A percentile compares a stretch with the other conserved stretches of the same genome.
phyloP scores from a whole-genome alignment of 2,113 vertebrate genomes.

The Siniperca chuatsi region DNA sequence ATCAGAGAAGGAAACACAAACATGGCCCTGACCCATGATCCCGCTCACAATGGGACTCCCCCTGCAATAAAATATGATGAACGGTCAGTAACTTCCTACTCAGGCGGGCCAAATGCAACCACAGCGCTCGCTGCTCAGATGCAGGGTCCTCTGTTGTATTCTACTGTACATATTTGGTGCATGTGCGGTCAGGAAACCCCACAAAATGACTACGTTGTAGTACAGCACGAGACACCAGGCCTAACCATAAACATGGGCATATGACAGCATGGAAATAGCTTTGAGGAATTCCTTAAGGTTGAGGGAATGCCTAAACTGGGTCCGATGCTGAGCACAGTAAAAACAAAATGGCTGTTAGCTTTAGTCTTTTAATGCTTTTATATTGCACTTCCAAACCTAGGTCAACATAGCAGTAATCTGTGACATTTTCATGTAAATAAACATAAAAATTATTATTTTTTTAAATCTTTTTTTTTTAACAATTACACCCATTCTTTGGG shows the following conservation, averaged over 20 bases:
- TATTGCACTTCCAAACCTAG: conserved; percentile 8
- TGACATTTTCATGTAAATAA: not conserved
- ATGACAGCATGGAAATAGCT: conserved; percentile 76
- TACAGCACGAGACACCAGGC: conserved; percentile 68
- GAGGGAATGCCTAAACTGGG: conserved; percentile 60
- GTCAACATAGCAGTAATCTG: not conserved
- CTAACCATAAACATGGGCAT: conserved; percentile 58
- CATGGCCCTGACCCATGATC: conserved; percentile 49
- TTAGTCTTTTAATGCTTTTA: not conserved
- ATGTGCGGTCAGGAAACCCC: conserved; percentile 73
- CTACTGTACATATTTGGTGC: conserved; percentile 69
- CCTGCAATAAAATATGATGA: conserved; percentile 70
- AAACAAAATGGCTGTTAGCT: conserved; percentile 22
- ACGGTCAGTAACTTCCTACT: conserved; percentile 66
- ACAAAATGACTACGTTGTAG: conserved; percentile 76
- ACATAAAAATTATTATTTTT: not conserved
- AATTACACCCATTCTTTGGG: not conserved
- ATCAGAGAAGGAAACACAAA: conserved; percentile 63
- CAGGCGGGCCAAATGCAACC: conserved; percentile 53
- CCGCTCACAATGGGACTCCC: conserved; percentile 60
- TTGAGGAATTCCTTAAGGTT: conserved; percentile 67
- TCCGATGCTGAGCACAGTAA: conserved; percentile 44
- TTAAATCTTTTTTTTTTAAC: too few relatives aligned
- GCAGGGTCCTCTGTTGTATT: conserved; percentile 43
- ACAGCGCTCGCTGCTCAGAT: conserved; percentile 54